Evolutionary conservation across 2,888 invertebrate species (phyloP).

Genomic region (Rhagium mordax): DNA sequence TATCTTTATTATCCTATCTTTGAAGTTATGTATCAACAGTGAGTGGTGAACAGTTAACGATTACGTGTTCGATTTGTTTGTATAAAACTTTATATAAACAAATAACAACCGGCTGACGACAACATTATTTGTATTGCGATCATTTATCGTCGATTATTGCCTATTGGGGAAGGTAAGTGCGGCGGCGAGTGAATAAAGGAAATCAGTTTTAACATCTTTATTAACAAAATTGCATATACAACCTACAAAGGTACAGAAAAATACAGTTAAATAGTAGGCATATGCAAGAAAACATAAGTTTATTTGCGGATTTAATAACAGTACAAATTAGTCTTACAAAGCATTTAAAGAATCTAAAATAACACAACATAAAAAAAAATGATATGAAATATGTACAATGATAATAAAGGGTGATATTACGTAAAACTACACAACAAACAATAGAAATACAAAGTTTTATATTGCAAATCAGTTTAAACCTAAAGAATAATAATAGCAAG

Average conservation of each 20-base stretch:
- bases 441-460: constrained; percentile 46
- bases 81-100: background rate
- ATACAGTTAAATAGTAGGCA: constrained; percentile 52
- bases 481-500: constrained; percentile 40
- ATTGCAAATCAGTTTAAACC: constrained; percentile 49
- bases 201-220: constrained; percentile 51
- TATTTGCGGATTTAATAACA: constrained; percentile 35
- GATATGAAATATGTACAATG: constrained; percentile 53
- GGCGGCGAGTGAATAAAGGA: background rate
- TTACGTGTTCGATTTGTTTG: background rate
- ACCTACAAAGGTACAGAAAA: constrained; percentile 56
- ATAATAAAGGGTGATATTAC: constrained; percentile 50
- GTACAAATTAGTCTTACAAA: constrained; percentile 50
- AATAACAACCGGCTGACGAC: background rate
- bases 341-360: constrained; percentile 46
- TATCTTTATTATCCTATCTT: too few species aligned
- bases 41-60: background rate
- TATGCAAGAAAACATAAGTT: constrained; percentile 45
- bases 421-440: constrained; percentile 49
- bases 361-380: constrained; percentile 52
- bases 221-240: constrained; percentile 55
- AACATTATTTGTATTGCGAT: background rate
- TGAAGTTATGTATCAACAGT: too few species aligned
- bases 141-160: background rate
- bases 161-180: constrained; percentile 16